Evolutionary conservation across 2,113 vertebrate species (phyloP).

Genomic region (Barnardius zonarius): DNA sequence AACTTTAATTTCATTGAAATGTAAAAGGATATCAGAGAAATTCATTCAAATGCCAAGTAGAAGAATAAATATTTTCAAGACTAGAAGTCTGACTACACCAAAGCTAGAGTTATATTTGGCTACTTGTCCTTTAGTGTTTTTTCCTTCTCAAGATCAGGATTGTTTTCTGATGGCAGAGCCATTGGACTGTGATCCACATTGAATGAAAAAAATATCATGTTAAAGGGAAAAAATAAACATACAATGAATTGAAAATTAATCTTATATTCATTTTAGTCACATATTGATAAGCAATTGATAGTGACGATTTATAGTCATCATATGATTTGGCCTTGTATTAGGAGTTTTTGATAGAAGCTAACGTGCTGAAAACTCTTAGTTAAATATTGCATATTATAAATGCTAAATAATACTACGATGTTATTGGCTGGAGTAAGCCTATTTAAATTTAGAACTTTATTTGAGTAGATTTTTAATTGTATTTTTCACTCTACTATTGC

Average conservation of each 20-base stretch:
- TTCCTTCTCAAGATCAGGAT: not conserved
- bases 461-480: not conserved
- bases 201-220: not conserved
- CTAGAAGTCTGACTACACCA: not conserved
- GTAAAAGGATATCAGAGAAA: not conserved
- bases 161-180: not conserved
- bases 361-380: not conserved
- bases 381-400: not conserved
- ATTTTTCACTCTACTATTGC: not conserved
- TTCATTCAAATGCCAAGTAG: not conserved
- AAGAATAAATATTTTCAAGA: not conserved
- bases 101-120: not conserved
- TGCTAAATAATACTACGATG: not conserved
- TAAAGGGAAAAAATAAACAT: not conserved
- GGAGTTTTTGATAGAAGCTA: not conserved
- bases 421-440: not conserved
- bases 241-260: not conserved
- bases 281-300: not conserved
- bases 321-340: not conserved
- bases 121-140: not conserved
- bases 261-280: not conserved
- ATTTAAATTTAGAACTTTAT: not conserved
- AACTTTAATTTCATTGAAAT: not conserved
- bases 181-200: not conserved
- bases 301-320: not conserved